Percentiles rank a stretch among this genome's conserved stretches.
phyloP scores from a whole-genome alignment of 2,797 vertebrate species.

The Galagoides demidoff region DNA sequence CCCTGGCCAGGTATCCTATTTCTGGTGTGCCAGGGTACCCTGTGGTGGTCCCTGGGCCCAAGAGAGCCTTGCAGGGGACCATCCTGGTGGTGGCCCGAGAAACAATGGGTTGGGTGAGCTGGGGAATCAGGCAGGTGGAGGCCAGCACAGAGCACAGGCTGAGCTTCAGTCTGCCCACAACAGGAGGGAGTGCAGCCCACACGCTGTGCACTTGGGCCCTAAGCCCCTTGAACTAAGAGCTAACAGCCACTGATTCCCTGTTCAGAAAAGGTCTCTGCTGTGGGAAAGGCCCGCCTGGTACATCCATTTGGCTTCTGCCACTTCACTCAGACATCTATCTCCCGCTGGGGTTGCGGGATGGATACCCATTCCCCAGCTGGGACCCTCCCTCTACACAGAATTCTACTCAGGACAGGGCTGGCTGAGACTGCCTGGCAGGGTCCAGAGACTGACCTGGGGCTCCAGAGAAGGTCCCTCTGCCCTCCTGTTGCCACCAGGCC shows the following conservation, averaged over 20 bases:
- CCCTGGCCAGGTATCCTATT: slow-evolving; percentile 24
- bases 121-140: rapidly evolving
- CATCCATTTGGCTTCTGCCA: neutral
- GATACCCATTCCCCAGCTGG: neutral
- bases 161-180: rapidly evolving
- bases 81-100: neutral
- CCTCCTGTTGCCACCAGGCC: neutral
- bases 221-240: neutral
- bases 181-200: no score
- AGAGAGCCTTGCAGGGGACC: rapidly evolving
- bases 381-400: neutral
- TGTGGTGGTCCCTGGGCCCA: neutral
- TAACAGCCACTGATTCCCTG: no score
- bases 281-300: neutral
- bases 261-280: neutral
- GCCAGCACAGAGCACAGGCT: rapidly evolving
- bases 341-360: no score
- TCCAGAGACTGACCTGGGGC: rapidly evolving
- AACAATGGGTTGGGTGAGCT: neutral
- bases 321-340: neutral
- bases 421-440: neutral
- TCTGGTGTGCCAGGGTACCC: slow-evolving; percentile 53
- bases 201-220: neutral
- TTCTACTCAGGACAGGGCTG: neutral
- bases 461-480: neutral